Conservation (phyloP, 2,797 vertebrate genomes). For the Crax fasciolata region DNA sequence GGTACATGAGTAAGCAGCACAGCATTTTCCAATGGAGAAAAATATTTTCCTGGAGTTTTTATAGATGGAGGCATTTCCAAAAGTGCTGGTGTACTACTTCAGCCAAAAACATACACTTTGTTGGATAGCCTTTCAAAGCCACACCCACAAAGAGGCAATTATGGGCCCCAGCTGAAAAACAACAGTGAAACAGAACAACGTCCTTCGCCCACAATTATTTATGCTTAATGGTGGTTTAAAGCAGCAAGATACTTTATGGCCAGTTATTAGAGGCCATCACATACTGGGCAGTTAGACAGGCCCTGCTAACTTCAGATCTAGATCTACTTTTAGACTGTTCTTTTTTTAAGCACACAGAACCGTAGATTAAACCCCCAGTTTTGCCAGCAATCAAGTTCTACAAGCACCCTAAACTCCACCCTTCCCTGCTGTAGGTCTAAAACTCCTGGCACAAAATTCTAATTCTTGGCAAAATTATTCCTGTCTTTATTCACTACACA, state of each 20-base stretch:
- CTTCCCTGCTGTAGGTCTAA: background rate
- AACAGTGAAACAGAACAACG: background rate
- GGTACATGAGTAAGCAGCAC: background rate
- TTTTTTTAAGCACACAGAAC: background rate
- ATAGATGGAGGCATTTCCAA: background rate
- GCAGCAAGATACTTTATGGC: background rate
- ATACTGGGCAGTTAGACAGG: background rate
- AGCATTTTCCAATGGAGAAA: background rate
- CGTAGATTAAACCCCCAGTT: background rate
- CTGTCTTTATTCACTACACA: background rate
- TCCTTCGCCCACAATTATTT: background rate
- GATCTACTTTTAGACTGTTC: background rate
- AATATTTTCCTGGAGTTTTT: background rate
- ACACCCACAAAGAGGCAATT: background rate
- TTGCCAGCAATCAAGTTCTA: background rate
- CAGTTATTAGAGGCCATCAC: background rate
- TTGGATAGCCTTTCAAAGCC: background rate
- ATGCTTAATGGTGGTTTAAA: background rate
- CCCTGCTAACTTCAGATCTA: background rate
- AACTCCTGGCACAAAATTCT: background rate
- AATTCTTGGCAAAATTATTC: background rate
- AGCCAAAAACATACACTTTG: background rate
- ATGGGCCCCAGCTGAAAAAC: background rate
- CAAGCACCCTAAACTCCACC: background rate
- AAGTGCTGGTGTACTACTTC: background rate